Evolutionary conservation across 1,140 invertebrate genomes (phyloP), one percentile per base, ranked within the genome.

Genomic region (Euwallacea fornicatus): DNA sequence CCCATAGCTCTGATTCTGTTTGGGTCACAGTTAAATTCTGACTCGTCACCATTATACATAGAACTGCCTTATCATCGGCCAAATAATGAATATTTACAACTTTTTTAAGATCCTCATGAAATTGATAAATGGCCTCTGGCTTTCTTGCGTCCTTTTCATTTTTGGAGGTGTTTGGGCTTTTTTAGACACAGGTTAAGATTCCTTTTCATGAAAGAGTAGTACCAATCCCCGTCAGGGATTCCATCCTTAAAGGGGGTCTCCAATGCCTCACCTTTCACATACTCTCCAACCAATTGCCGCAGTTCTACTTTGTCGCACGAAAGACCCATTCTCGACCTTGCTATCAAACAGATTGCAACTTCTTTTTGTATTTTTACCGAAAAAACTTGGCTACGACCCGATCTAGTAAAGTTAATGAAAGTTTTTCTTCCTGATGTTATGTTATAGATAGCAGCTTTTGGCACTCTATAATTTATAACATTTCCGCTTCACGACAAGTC

Each of bases 101-200:
- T n/a, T n/a, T n/a, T n/a, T n/a, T n/a, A n/a, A n/a, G n/a, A n/a
- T n/a, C n/a, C n/a, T n/a, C n/a, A n/a, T n/a, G n/a, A n/a, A n/a
- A n/a, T n/a, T n/a, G n/a, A n/a, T n/a, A n/a, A n/a, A n/a, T n/a
- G n/a, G n/a, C n/a, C n/a, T n/a, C n/a, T n/a, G n/a, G n/a, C n/a
- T n/a, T n/a, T n/a, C n/a, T n/a, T n/a, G n/a, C n/a, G 15, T 70
- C 66, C 64, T 63, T 73, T 60, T 13, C 6, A 63, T 55, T 75
- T 75, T 63, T 73, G 71, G 2, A 75, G 42, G 43, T 75, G 66
- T 44, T 74, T 70, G 9, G 73, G 66, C 46, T 61, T 75, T 62
- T 75, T 73, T 53, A 73, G 46, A 8, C 53, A 69, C 7, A 73
- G 13, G 7, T 44, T 33, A 54, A 7, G 16, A 43, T 74, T 21